These are phyloP conservation scores for Chelonia mydas DNA, from an alignment of 2,797 vertebrate species.

Conservation along the genomic window DNA sequence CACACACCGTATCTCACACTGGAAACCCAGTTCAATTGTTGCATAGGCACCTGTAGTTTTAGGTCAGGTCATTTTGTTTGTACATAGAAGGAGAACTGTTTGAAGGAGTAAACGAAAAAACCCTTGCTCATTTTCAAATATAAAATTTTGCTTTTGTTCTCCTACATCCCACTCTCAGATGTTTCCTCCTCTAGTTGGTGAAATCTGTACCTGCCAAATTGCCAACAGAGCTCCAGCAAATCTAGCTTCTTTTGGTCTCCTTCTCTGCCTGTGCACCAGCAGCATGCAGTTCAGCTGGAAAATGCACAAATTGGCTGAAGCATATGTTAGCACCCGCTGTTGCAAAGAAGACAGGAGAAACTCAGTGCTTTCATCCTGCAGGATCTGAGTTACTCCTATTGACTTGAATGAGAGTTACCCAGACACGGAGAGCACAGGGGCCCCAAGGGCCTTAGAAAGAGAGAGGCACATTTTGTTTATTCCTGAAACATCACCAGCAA, in stretches of 20 bases:
- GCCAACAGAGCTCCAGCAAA: neutral
- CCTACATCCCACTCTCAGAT: neutral
- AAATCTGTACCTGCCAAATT: neutral
- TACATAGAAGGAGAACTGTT: neutral
- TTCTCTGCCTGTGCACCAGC: neutral
- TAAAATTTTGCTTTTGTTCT: constrained; percentile 28
- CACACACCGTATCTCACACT: neutral
- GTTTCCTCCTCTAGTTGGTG: neutral
- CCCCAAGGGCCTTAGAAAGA: neutral
- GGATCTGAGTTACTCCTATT: neutral
- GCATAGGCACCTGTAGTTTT: neutral
- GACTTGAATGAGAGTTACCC: neutral
- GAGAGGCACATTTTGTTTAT: neutral
- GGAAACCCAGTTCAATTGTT: neutral
- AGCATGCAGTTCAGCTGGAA: neutral
- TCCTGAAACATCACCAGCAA: constrained; percentile 43
- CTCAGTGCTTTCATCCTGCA: neutral
- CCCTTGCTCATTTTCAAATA: neutral
- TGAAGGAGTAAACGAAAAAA: neutral
- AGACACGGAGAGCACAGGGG: neutral
- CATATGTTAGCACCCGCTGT: too few species aligned
- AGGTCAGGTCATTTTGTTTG: neutral
- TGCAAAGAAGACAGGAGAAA: neutral
- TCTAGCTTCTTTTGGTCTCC: neutral
- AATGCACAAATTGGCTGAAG: too few species aligned